Conservation (phyloP, 1,140 invertebrate genomes). For the Apis cerana region DNA sequence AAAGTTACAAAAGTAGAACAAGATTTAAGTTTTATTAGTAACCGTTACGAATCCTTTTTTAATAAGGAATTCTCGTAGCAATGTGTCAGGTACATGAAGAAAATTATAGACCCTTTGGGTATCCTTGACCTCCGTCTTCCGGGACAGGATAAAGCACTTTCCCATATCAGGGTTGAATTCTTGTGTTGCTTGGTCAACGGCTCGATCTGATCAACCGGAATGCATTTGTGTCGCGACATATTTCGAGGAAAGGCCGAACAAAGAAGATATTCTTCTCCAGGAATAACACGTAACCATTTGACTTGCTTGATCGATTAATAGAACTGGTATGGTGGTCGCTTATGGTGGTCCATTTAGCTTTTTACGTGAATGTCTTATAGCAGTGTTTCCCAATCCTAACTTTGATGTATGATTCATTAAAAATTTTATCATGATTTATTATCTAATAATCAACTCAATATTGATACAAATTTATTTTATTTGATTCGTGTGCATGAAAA, state of each 20-base stretch:
- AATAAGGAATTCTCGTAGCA: too few relatives aligned
- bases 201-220: background rate
- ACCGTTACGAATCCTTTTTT: too few relatives aligned
- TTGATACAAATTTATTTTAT: too few relatives aligned
- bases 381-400: too few relatives aligned
- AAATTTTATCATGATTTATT: too few relatives aligned
- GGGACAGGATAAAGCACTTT: slow-evolving; percentile 35
- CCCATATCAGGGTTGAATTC: slow-evolving; percentile 32
- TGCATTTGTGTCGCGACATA: slow-evolving; percentile 18
- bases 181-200: background rate
- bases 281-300: slow-evolving; percentile 31
- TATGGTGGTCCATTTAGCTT: background rate
- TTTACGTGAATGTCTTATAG: too few relatives aligned
- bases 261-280: slow-evolving; percentile 27
- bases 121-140: slow-evolving; percentile 19
- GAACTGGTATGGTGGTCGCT: background rate
- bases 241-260: slow-evolving; percentile 24
- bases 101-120: slow-evolving; percentile 29
- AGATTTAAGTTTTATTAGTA: too few relatives aligned
- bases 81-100: too few relatives aligned
- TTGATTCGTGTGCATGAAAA: too few relatives aligned
- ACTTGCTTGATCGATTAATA: slow-evolving; percentile 9
- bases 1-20: too few relatives aligned
- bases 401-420: too few relatives aligned
- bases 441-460: too few relatives aligned